phyloP scores from a whole-genome alignment of 2,113 vertebrate genomes.

The Nothobranchius furzeri region DNA sequence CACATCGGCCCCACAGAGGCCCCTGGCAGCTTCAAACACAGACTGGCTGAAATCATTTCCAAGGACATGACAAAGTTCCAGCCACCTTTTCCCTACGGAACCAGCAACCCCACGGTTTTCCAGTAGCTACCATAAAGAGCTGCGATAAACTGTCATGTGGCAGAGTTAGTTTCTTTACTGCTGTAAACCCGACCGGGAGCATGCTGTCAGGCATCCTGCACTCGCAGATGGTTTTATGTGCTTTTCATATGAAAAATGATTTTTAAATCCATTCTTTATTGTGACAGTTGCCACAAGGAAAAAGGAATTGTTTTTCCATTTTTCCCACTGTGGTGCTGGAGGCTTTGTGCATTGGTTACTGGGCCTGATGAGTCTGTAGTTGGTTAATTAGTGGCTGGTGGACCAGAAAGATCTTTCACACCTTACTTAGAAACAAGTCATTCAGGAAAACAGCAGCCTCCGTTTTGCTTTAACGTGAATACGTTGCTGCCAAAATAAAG shows the following conservation, averaged over 20 bases:
- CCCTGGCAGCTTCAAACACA: slow-evolving; percentile 74
- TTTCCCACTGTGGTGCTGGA: slow-evolving; percentile 8
- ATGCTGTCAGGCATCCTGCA: slow-evolving; percentile 11
- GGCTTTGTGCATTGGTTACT: not conserved
- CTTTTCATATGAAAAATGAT: slow-evolving; percentile 9
- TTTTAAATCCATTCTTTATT: slow-evolving; percentile 3
- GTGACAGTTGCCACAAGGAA: not conserved
- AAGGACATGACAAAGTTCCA: slow-evolving; percentile 71
- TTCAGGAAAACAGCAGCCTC: too few species aligned
- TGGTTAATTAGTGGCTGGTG: too few species aligned
- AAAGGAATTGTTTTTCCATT: not conserved
- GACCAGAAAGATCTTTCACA: too few species aligned
- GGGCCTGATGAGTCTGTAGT: too few species aligned
- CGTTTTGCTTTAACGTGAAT: too few species aligned
- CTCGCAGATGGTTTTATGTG: slow-evolving; percentile 28
- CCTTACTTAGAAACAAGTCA: too few species aligned
- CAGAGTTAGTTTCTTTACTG: slow-evolving; percentile 39
- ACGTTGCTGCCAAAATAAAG: slow-evolving; percentile 11
- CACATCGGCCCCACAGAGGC: slow-evolving; percentile 29
- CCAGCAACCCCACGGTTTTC: slow-evolving; percentile 30
- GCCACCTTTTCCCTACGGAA: slow-evolving; percentile 30
- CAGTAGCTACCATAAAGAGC: slow-evolving; percentile 46
- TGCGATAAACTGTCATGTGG: slow-evolving; percentile 44
- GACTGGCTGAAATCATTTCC: slow-evolving; percentile 73
- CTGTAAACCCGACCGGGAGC: slow-evolving; percentile 20